These are phyloP conservation scores for Heliocidaris erythrogramma DNA, from an alignment of 35 echinoderm and acorn worm genomes.

Conservation along the genomic window DNA sequence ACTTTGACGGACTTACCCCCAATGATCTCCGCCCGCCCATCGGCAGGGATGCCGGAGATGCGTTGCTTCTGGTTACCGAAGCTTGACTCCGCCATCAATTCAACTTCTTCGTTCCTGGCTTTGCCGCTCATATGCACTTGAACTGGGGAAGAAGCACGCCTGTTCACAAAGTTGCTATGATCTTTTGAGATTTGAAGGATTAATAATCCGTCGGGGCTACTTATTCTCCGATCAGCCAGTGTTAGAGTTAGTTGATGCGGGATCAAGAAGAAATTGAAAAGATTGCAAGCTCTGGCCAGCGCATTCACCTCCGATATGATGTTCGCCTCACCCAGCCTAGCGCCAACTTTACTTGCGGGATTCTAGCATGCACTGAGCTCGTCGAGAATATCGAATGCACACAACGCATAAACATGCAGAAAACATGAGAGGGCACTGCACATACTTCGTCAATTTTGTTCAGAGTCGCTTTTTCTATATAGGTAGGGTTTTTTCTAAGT, in stretches of 20 bases:
- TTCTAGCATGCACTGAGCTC: too few relatives aligned
- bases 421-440: not conserved
- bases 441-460: not conserved
- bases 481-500: not conserved
- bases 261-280: too few relatives aligned
- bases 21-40: conserved; percentile 35
- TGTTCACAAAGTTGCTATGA: not conserved
- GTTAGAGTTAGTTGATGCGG: too few relatives aligned
- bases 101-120: conserved; percentile 24
- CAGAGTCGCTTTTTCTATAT: not conserved
- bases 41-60: not conserved
- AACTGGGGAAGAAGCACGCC: not conserved
- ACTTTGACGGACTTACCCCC: conserved; percentile 1
- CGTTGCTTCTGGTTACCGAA: conserved; percentile 34
- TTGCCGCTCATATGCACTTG: not conserved
- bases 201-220: not conserved
- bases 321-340: too few relatives aligned
- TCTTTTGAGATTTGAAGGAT: not conserved
- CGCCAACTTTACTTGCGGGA: too few relatives aligned
- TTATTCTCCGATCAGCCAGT: not conserved
- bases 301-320: too few relatives aligned
- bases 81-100: conserved; percentile 39
- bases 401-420: not conserved
- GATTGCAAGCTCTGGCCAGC: too few relatives aligned
- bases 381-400: not conserved